Evolutionary conservation across 2,113 vertebrate genomes (phyloP), one percentile per base, ranked within the genome.

Genomic region (Leptobrachium ailaonicum): DNA sequence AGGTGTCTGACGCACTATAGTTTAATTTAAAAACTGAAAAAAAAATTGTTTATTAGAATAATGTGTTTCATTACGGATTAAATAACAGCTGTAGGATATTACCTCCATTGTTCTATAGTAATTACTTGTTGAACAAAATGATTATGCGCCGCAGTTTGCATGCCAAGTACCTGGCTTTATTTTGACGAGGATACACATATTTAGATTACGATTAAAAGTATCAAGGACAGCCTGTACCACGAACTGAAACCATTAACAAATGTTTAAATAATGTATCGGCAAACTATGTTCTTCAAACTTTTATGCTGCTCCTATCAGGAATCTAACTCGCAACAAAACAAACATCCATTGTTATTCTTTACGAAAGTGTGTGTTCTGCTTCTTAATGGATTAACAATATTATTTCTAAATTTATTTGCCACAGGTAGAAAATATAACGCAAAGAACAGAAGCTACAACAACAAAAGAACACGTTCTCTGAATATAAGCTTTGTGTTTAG

Each of bases 1-100:
- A 94, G 73, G 91, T 92, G 84, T 96, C 95, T 6, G 95, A 96
- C 73, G 91, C 85, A 77, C 95, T 96, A 82, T 96, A 94, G 83
- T 95, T 95, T 86, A 96, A 88, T 84, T 92, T 94, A 86, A 95
- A 95, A 87, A 95, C 94, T 96, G 73, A 45, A 83, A 43, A 77
- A 83, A 76, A 83, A 75, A 54, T 4, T 20, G 40, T 45, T 72
- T 83, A 86, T 60, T n/a, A 8, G 82, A 79, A 4, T n/a, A 58
- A 63, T 1, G 72, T 40, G 32, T 64, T 64, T 64, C 62, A 64
- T 64, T 64, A 64, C 4, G 4, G 32, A 40, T 64, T 64, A 32
- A 64, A 40, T 64, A 64, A 64, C 62, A 64, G 32, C 32, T 64
- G 62, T 64, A 64, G 62, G 4, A 20, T 40, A 64, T 64, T 64